Conservation (phyloP, 2,797 vertebrate genomes). For the Echeneis naucrates region DNA sequence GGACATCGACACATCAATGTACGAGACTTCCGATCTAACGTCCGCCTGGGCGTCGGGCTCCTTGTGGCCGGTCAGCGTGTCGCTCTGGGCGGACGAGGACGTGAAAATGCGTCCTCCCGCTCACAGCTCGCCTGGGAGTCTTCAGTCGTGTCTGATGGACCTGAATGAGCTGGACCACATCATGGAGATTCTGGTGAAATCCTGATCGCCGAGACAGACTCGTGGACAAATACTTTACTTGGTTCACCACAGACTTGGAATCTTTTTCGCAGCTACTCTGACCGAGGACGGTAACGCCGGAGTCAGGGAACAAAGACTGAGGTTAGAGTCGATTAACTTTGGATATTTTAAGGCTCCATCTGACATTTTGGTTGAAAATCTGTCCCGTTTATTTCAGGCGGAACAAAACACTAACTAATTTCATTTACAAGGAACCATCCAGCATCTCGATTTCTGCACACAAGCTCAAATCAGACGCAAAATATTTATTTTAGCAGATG, state of each 20-base stretch:
- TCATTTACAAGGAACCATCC: background rate
- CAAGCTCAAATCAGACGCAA: conserved; percentile 12
- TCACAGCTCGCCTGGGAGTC: conserved; percentile 78
- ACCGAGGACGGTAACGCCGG: background rate
- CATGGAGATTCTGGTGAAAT: conserved; percentile 91
- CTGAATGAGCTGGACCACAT: conserved; percentile 91
- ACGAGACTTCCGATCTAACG: conserved; percentile 87
- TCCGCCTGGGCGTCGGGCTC: conserved; percentile 76
- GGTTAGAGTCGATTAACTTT: background rate
- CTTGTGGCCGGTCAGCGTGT: conserved; percentile 71
- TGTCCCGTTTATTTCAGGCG: background rate
- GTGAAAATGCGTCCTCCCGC: conserved; percentile 79
- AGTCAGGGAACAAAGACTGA: background rate
- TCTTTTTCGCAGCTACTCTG: background rate
- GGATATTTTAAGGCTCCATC: conserved; percentile 38
- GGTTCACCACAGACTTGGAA: background rate
- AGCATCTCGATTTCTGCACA: background rate
- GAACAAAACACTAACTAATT: conserved; percentile 6
- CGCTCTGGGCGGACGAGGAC: conserved; percentile 82
- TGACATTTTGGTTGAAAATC: background rate
- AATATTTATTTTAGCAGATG: conserved; percentile 4
- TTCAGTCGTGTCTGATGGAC: conserved; percentile 87
- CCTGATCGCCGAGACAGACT: conserved; percentile 73
- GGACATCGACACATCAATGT: conserved; percentile 93
- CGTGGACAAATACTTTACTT: conserved; percentile 8